Base-by-base conservation (phyloP, 23 tunicate genomes). In the Phallusia fumigata region DNA sequence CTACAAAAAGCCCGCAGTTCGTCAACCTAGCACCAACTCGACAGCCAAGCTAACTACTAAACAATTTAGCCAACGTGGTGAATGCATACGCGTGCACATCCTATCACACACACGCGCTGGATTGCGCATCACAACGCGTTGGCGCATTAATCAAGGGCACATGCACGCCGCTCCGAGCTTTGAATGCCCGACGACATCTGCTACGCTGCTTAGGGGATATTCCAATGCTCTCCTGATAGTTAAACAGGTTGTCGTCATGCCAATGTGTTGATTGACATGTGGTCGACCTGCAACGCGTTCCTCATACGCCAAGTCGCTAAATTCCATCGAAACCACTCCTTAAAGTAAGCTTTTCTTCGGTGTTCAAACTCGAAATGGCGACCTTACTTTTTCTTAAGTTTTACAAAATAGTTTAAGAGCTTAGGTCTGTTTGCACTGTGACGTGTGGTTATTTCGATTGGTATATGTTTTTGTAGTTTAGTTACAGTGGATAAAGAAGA, bases 11-110 rank as follows among this genome's bases (percentile, higher is more conserved):
- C 28, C 69, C 28, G 26, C 69, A 58, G 26, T 3, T 24, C 69
- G 69, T 24, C 69, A 58, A 24, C 69, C 16, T 58, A 58, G 3
- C 69, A 58, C 26, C 28, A 24, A 13, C 58, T 51, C 58, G 58
- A 15, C 10, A 40, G 47, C 26, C 16, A 6, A 11, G 69, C 69
- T 58, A 58, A 58, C 69, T 58, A 16, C 69, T 6, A 58, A 58
- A 58, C 69, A 58, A 58, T 58, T 58, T 58, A 58, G 69, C 69
- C 69, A 58, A 58, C 69, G 69, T 58, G 69, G 69, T 58, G 16
- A 58, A 58, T 58, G 69, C 69, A 58, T 58, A 21, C 77, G 40
- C 77, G 77, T 33, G 77, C 77, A 74, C 40, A 74, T 74, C 77
- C 77, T 74, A 32, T 74, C 22, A 33, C 77, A 74, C 77, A 74